These are phyloP conservation scores for Argyra leucocephala DNA, from an alignment of 2,888 invertebrate genomes.

Conservation along the genomic window DNA sequence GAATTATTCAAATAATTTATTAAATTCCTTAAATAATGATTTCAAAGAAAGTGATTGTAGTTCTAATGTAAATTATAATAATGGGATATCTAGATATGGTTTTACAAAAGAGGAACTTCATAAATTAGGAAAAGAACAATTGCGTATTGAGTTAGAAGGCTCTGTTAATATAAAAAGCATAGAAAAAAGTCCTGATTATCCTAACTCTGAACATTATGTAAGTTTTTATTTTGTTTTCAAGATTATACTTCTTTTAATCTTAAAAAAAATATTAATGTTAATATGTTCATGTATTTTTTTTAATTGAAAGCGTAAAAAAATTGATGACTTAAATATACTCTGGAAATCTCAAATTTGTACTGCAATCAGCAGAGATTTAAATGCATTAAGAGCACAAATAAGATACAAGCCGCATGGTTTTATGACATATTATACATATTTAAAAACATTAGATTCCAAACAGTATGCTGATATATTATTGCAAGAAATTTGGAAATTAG, in stretches of 20 bases:
- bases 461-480: slow-evolving; percentile 56
- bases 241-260: neutral
- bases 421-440: slow-evolving; percentile 61
- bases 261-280: neutral
- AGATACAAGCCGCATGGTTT: slow-evolving; percentile 47
- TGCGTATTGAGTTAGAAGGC: slow-evolving; percentile 58
- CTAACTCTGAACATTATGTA: slow-evolving; percentile 44
- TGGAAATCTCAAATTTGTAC: slow-evolving; percentile 57
- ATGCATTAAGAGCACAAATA: slow-evolving; percentile 53
- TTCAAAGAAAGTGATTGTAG: slow-evolving; percentile 23
- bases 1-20: slow-evolving; percentile 55
- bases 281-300: neutral
- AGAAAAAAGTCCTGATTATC: slow-evolving; percentile 40
- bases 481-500: slow-evolving; percentile 59
- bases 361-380: slow-evolving; percentile 61
- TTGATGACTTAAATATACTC: slow-evolving; percentile 51
- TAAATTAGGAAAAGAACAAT: slow-evolving; percentile 52
- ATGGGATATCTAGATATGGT: slow-evolving; percentile 47
- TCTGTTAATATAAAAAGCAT: slow-evolving; percentile 60
- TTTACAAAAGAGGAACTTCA: slow-evolving; percentile 48
- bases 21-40: slow-evolving; percentile 50
- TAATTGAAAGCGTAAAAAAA: slow-evolving; percentile 49
- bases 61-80: too few relatives aligned
- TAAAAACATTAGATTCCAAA: slow-evolving; percentile 52
- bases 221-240: slow-evolving; percentile 29